These are phyloP conservation scores for Toxotes lorentzi DNA, from an alignment of 2,797 vertebrate genomes.

Conservation along the genomic window DNA sequence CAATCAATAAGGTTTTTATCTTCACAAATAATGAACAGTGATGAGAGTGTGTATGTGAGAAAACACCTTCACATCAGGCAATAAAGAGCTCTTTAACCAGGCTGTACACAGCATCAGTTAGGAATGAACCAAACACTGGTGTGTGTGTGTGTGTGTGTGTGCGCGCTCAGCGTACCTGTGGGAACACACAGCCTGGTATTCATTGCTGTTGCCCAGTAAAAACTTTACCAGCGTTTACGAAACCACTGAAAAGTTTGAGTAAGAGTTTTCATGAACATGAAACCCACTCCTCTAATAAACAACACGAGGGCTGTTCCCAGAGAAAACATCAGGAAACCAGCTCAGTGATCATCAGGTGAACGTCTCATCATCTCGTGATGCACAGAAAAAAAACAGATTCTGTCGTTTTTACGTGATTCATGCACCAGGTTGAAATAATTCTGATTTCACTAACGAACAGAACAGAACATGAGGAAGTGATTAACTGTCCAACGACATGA, in stretches of 20 bases:
- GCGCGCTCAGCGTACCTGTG: constrained; percentile 10
- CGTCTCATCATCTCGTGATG: neutral
- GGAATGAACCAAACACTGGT: neutral
- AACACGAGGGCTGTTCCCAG: too few species aligned
- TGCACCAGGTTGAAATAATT: too few species aligned
- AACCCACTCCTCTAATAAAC: too few species aligned
- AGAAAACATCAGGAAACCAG: neutral
- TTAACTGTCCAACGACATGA: neutral
- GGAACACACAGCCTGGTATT: constrained; percentile 18
- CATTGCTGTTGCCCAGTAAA: constrained; percentile 1
- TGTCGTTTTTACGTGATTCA: neutral
- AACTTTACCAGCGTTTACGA: neutral
- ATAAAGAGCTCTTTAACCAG: constrained; percentile 50
- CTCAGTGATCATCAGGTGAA: too few species aligned
- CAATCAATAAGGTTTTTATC: too few species aligned
- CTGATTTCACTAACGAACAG: too few species aligned
- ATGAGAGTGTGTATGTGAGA: neutral
- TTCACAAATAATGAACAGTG: too few species aligned
- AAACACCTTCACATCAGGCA: neutral
- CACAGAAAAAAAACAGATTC: too few species aligned
- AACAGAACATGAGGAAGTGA: too few species aligned
- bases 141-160: constrained; percentile 21
- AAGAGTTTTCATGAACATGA: too few species aligned
- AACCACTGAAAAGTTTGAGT: too few species aligned
- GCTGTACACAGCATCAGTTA: constrained; percentile 25